Evolutionary conservation across 2,888 invertebrate genomes (phyloP).

Genomic region (Romanomermis culicivorax): DNA sequence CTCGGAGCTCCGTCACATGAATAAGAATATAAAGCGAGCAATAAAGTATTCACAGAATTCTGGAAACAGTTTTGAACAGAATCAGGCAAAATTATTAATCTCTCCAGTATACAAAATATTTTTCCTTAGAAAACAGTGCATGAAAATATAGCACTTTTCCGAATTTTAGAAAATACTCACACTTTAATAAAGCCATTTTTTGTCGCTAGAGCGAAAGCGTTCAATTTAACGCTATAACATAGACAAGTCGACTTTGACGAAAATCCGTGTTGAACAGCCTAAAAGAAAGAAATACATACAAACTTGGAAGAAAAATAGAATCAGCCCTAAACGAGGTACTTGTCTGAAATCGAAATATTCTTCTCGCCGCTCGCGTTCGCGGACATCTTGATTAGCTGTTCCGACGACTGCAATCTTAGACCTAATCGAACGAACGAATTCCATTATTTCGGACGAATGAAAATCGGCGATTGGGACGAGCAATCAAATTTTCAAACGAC

Average conservation of each 20-base stretch:
- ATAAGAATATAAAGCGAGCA: too few species aligned
- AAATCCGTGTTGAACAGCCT: constrained; percentile 92
- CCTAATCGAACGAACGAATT: not conserved
- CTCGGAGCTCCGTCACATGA: too few species aligned
- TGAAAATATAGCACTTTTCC: too few species aligned
- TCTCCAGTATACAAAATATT: too few species aligned
- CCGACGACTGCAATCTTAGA: not conserved
- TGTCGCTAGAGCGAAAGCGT: constrained; percentile 77
- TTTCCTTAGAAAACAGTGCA: too few species aligned
- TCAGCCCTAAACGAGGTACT: not conserved
- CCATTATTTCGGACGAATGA: not conserved
- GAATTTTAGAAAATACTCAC: constrained; percentile 44
- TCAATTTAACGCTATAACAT: constrained; percentile 69
- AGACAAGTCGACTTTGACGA: constrained; percentile 83
- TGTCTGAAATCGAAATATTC: constrained; percentile 7
- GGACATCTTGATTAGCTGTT: not conserved
- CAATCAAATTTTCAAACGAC: too few species aligned
- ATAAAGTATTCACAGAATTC: too few species aligned
- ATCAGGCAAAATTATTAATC: too few species aligned
- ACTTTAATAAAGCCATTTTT: constrained; percentile 67
- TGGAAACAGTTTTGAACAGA: too few species aligned
- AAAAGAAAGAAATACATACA: constrained; percentile 31
- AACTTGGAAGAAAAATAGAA: not conserved
- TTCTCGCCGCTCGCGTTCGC: not conserved
- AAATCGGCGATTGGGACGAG: too few species aligned